Percentiles rank a stretch among this genome's conserved stretches.
phyloP scores from a whole-genome alignment of 2,113 vertebrate genomes.

The Heterotilapia buettikoferi region DNA sequence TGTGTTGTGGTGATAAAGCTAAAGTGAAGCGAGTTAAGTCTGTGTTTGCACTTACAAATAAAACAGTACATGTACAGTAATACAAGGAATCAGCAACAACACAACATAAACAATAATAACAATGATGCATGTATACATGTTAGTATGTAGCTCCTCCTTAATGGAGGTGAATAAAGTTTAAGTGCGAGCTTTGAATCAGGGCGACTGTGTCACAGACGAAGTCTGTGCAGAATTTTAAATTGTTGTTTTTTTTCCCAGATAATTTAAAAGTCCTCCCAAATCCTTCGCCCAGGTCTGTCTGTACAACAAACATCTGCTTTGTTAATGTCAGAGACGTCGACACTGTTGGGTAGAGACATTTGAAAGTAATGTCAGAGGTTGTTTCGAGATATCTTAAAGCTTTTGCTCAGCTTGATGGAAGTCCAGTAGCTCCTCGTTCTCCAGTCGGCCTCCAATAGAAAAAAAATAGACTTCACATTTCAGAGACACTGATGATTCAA shows the following conservation, averaged over 20 bases:
- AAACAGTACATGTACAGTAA: neutral
- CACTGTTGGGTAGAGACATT: neutral
- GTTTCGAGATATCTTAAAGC: neutral
- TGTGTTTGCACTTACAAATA: neutral
- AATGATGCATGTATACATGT: neutral
- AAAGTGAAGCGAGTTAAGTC: neutral
- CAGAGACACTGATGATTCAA: neutral
- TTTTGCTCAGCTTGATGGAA: neutral
- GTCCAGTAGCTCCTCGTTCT: neutral
- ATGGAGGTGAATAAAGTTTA: neutral
- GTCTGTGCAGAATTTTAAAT: neutral
- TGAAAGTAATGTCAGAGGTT: neutral
- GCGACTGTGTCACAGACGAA: no score
- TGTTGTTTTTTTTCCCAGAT: neutral
- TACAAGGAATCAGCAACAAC: neutral
- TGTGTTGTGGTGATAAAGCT: neutral
- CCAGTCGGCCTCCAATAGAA: neutral
- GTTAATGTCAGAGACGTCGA: neutral
- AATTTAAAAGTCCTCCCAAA: neutral
- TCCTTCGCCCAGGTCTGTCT: neutral
- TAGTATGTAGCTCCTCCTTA: neutral
- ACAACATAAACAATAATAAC: neutral
- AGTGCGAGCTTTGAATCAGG: neutral
- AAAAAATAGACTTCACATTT: neutral
- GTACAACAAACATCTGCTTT: neutral